These are phyloP conservation scores for Dolomedes plantarius DNA, from an alignment of 2,888 invertebrate species.

Conservation along the genomic window DNA sequence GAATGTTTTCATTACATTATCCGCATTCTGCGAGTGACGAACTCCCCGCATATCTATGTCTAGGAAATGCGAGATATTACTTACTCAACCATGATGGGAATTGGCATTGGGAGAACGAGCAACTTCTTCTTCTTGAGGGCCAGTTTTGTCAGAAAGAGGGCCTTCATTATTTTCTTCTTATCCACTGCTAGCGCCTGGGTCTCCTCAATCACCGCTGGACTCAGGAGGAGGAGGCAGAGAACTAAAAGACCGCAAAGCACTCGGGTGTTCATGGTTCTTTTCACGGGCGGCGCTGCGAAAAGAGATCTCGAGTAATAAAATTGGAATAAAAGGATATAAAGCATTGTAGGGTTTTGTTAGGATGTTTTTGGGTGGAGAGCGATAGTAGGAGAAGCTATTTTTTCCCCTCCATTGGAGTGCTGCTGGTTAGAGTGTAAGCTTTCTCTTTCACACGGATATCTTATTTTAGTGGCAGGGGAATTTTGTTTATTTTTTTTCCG, in stretches of 20 bases:
- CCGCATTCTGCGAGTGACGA: no score
- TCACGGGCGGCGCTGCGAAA: neutral
- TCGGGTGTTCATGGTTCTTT: conserved; percentile 39
- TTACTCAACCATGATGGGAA: conserved; percentile 68
- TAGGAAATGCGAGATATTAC: conserved; percentile 6
- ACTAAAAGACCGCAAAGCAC: conserved; percentile 33
- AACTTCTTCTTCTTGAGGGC: conserved; percentile 67
- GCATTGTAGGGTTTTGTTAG: no score
- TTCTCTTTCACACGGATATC: no score
- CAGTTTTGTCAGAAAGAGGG: conserved; percentile 54
- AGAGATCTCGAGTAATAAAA: neutral
- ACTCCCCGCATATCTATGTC: no score
- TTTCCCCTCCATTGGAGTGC: no score
- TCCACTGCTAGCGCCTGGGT: conserved; percentile 55
- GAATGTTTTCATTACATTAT: no score
- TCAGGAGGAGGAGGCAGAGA: conserved; percentile 33
- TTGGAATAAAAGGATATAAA: no score
- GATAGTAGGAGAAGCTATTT: no score
- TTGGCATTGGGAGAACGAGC: conserved; percentile 52
- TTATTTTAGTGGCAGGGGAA: no score
- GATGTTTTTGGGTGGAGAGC: no score
- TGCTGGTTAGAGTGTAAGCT: no score
- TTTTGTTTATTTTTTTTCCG: no score
- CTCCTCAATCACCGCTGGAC: conserved; percentile 36
- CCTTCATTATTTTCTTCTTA: conserved; percentile 67